Evolutionary conservation across 2,888 invertebrate species (phyloP).

Genomic region (Caenorhabditis sulstoni): DNA sequence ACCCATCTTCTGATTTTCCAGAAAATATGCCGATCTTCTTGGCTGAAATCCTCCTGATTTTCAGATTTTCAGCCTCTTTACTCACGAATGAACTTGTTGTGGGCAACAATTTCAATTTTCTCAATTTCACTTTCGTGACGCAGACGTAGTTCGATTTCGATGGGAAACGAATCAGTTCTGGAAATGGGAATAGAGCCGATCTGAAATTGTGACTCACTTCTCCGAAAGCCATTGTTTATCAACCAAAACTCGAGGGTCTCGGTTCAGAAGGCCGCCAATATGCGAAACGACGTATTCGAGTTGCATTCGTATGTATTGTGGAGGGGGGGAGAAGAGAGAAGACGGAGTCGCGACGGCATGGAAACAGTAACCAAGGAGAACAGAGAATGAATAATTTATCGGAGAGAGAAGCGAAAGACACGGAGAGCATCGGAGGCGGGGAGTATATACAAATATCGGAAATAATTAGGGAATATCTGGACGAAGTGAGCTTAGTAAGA

Average conservation of each 20-base stretch:
- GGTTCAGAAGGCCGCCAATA: slow-evolving; percentile 23
- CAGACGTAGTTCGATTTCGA: slow-evolving; percentile 59
- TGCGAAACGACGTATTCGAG: slow-evolving; percentile 49
- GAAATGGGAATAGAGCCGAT: neutral
- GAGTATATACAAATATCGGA: slow-evolving; percentile 37
- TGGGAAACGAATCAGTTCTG: slow-evolving; percentile 56
- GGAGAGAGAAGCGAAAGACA: slow-evolving; percentile 26
- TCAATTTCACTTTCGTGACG: slow-evolving; percentile 63
- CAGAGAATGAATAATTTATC: slow-evolving; percentile 43
- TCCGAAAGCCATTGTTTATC: slow-evolving; percentile 66
- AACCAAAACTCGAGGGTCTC: slow-evolving; percentile 28
- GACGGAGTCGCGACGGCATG: slow-evolving; percentile 21
- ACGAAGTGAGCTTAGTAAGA: slow-evolving; percentile 27
- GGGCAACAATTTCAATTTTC: slow-evolving; percentile 67
- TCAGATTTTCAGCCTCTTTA: neutral
- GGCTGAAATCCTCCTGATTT: slow-evolving; percentile 34
- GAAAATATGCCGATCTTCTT: slow-evolving; percentile 53
- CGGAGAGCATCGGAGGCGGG: slow-evolving; percentile 18
- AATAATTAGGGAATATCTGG: slow-evolving; percentile 10
- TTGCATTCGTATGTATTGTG: slow-evolving; percentile 25
- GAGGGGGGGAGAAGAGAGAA: too few species aligned
- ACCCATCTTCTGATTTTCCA: slow-evolving; percentile 34
- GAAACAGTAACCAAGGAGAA: slow-evolving; percentile 42
- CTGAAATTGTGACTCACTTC: slow-evolving; percentile 53
- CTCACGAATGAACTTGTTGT: slow-evolving; percentile 68